Conservation (phyloP, 2,113 vertebrate genomes). For the Phyllostomus discolor region DNA sequence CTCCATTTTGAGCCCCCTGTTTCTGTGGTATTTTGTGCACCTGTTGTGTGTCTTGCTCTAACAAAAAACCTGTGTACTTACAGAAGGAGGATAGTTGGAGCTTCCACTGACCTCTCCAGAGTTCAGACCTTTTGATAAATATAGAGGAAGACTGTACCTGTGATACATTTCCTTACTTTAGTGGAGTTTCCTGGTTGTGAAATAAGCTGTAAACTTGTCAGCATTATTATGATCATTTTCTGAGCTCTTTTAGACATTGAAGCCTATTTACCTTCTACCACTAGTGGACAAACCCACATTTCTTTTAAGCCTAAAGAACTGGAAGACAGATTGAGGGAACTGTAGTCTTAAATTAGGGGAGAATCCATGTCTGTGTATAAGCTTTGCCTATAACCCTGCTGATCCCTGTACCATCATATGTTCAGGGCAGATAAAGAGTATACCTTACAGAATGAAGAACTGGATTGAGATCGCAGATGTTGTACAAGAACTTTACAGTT, state of each 20-base stretch:
- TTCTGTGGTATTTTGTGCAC: not conserved
- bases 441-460: not conserved
- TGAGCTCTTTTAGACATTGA: not conserved
- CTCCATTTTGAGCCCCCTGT: fast-evolving
- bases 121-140: not conserved
- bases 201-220: not conserved
- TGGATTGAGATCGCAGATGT: not conserved
- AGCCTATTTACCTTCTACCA: not conserved
- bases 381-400: not conserved
- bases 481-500: not conserved
- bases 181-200: not conserved
- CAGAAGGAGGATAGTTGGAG: not conserved
- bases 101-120: not conserved
- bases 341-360: not conserved
- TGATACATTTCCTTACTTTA: not conserved
- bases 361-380: not conserved
- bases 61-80: not conserved
- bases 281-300: not conserved
- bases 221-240: not conserved
- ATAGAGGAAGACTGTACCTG: not conserved
- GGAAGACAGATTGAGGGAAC: not conserved
- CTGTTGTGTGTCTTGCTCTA: not conserved
- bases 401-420: not conserved
- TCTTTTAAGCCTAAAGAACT: not conserved
- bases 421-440: not conserved